Conservation (phyloP, 2,113 vertebrate species). For the Candoia aspera region DNA sequence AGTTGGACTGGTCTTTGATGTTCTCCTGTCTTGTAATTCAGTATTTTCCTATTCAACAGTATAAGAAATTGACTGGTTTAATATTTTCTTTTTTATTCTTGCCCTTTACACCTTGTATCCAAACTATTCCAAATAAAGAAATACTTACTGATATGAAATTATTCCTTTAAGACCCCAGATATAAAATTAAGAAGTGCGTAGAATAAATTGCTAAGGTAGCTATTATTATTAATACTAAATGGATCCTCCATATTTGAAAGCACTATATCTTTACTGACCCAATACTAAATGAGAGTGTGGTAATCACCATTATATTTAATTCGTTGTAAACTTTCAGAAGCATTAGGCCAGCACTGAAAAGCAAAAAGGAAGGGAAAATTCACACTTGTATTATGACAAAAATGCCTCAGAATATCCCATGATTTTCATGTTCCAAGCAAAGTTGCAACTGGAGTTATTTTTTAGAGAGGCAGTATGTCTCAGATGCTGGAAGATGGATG, state of each 20-base stretch:
- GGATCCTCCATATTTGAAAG: not conserved
- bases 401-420: not conserved
- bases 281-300: not conserved
- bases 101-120: conserved; percentile 15
- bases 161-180: conserved; percentile 12
- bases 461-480: not conserved
- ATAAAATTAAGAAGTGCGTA: not conserved
- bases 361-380: not conserved
- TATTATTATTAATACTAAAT: not conserved
- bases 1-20: conserved; percentile 45
- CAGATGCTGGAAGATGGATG: not conserved
- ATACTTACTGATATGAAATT: not conserved
- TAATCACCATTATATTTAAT: not conserved
- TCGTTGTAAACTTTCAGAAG: not conserved
- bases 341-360: not conserved
- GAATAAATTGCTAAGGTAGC: not conserved
- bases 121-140: conserved; percentile 15
- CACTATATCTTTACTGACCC: not conserved
- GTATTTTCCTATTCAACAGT: conserved; percentile 27
- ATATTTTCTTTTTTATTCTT: conserved; percentile 19
- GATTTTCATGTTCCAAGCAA: not conserved
- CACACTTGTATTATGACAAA: not conserved
- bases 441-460: not conserved
- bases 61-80: conserved; percentile 24
- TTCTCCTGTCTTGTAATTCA: conserved; percentile 39